Conservation (phyloP, 1,140 invertebrate genomes). For the Octopus sinensis region DNA sequence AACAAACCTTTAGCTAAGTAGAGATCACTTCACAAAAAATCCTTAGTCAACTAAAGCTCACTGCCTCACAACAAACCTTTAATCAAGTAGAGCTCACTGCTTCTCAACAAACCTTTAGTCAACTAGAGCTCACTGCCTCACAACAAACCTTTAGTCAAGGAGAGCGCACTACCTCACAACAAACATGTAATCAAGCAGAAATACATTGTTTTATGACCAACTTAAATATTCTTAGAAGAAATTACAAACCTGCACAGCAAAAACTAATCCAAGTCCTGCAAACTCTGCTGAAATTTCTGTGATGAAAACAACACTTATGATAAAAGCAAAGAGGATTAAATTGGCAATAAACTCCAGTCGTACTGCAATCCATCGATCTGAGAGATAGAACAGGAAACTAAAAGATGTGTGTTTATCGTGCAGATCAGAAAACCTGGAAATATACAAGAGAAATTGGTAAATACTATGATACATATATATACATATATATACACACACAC, state of each 20-base stretch:
- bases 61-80: no score
- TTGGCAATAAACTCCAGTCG: slow-evolving; percentile 64
- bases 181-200: neutral
- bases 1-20: no score
- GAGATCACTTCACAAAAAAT: no score
- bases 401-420: slow-evolving; percentile 63
- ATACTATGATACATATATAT: no score
- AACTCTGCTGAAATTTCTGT: slow-evolving; percentile 62
- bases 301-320: slow-evolving; percentile 63
- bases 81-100: no score
- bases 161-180: no score
- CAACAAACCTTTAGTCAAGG: no score
- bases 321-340: slow-evolving; percentile 61
- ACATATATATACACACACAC: no score
- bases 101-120: no score
- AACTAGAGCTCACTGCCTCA: no score
- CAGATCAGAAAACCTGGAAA: slow-evolving; percentile 29
- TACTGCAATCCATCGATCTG: slow-evolving; percentile 69
- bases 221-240: neutral
- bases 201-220: neutral
- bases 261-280: slow-evolving; percentile 69
- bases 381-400: slow-evolving; percentile 63
- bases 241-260: slow-evolving; percentile 62
- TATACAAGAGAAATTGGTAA: no score
- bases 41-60: no score